Percentiles rank a stretch among this genome's conserved stretches.
Conservation (phyloP, 1,140 invertebrate species). For the Homalodisca vitripennis region DNA sequence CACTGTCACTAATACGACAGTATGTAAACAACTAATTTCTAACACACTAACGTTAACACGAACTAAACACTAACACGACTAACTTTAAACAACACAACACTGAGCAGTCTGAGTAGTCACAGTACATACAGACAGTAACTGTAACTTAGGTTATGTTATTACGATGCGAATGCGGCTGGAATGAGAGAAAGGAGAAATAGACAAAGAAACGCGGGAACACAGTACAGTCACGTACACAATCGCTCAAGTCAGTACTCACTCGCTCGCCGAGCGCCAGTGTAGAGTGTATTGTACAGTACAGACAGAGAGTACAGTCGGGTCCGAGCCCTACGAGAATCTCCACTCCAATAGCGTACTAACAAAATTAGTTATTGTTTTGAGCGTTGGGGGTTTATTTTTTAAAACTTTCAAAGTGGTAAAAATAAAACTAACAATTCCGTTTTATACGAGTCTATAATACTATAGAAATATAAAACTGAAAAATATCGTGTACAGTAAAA, state of each 20-base stretch:
- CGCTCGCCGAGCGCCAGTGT: background rate
- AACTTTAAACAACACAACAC: conserved; percentile 13
- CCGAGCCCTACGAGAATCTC: conserved; percentile 2
- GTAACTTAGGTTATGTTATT: background rate
- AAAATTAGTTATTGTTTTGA: conserved; percentile 15
- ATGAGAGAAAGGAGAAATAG: background rate
- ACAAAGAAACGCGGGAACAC: conserved; percentile 10
- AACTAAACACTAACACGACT: conserved; percentile 9
- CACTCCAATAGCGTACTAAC: conserved; percentile 12
- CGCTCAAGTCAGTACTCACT: too few species aligned
- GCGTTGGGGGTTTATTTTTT: background rate
- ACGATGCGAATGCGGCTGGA: conserved; percentile 5
- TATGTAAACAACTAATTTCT: too few species aligned
- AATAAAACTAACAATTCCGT: conserved; percentile 1
- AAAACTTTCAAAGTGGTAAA: conserved; percentile 7
- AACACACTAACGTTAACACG: background rate
- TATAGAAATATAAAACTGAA: conserved; percentile 12
- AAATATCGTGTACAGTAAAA: conserved; percentile 2
- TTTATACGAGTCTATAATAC: background rate
- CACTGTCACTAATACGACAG: too few species aligned
- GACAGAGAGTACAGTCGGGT: background rate
- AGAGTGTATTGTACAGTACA: too few species aligned
- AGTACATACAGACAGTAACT: too few species aligned
- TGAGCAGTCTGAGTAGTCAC: too few species aligned
- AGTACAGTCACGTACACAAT: background rate